These are phyloP conservation scores for Stomatorhinus walkeri DNA, from an alignment of 2,797 vertebrate genomes.

Conservation along the genomic window DNA sequence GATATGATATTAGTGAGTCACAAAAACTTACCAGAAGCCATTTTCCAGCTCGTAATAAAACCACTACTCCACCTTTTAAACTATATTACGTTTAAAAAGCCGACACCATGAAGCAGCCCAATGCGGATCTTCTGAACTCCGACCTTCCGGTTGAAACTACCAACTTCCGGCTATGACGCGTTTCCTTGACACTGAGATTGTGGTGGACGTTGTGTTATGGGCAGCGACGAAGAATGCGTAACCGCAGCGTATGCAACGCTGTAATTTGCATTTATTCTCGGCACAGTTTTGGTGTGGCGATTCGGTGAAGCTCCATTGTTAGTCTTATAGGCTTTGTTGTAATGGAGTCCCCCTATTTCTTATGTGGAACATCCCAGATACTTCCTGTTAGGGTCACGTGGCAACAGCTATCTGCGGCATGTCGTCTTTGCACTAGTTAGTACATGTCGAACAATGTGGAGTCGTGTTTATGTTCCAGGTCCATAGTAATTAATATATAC, in stretches of 20 bases:
- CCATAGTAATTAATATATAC: neutral
- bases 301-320: neutral
- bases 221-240: neutral
- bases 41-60: conserved; percentile 38
- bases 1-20: neutral
- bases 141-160: conserved; percentile 25
- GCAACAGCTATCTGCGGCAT: neutral
- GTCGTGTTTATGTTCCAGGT: neutral
- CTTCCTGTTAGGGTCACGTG: neutral
- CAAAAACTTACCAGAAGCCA: conserved; percentile 60
- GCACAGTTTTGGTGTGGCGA: neutral
- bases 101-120: conserved; percentile 24
- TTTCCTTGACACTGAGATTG: neutral
- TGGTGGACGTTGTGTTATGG: neutral
- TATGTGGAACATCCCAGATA: neutral
- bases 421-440: neutral
- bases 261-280: neutral
- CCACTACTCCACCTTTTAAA: neutral
- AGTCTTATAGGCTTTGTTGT: neutral
- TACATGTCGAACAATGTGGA: neutral
- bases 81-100: conserved; percentile 46
- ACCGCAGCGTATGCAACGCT: neutral
- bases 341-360: neutral
- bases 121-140: conserved; percentile 43
- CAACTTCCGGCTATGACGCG: neutral